These are phyloP conservation scores for Gymnogyps californianus DNA, from an alignment of 2,113 vertebrate genomes.

Conservation along the genomic window DNA sequence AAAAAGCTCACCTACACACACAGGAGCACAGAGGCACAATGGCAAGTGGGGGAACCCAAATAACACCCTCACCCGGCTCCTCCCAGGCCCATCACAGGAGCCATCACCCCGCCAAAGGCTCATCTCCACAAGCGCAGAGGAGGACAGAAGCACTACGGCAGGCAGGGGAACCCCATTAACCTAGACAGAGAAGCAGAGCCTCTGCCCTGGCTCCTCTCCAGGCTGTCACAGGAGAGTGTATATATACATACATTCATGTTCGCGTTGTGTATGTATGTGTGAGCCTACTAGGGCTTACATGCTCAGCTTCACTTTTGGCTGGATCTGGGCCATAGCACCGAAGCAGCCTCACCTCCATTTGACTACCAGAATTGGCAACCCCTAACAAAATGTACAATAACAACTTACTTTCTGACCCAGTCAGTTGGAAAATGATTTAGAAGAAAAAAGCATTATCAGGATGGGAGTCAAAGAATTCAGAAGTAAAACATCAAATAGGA, in stretches of 20 bases:
- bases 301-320: background rate
- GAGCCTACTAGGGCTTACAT: background rate
- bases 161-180: background rate
- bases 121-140: no score
- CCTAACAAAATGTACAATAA: background rate
- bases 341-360: background rate
- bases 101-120: background rate
- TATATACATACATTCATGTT: background rate
- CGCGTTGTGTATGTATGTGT: rapidly evolving
- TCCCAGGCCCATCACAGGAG: background rate
- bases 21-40: background rate
- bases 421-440: background rate
- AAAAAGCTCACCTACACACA: background rate
- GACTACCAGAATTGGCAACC: background rate
- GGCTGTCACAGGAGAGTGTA: background rate
- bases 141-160: background rate
- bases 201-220: background rate
- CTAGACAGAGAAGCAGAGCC: background rate
- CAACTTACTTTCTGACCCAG: background rate
- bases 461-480: background rate
- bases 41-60: background rate
- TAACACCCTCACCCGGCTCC: background rate
- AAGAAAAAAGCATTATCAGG: background rate
- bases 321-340: no score
- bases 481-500: background rate